Evolutionary conservation across 2,113 vertebrate genomes (phyloP), one percentile per base, ranked within the genome.

Genomic region (Chlorodrepanis virens): DNA sequence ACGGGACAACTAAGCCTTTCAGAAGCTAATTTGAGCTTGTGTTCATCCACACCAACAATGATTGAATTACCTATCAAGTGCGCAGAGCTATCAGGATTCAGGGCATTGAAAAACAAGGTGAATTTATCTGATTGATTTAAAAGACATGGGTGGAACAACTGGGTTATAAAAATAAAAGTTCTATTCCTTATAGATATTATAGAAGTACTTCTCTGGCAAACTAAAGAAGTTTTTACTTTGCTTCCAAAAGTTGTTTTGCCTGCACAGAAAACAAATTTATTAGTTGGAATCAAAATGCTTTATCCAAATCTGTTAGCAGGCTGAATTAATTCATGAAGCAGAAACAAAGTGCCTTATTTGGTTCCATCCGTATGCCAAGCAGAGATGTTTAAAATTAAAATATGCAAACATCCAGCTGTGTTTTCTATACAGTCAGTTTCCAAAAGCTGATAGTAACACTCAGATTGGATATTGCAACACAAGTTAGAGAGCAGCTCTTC

Each of bases 51-150:
- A 97, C 95, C 97, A 94, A 90, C 12, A 88, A 91, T 83, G 98
- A 98, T 98, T 98, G 97, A 97, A 98, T 98, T 98, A 98, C 98
- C 97, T 98, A 98, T 98, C 98, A 40, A 97, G 96, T 98, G 98
- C 97, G 97, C 98, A 16, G 67, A 89, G 97, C 98, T 98, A 98
- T 98, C 98, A 97, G 96, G 97, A 98, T 98, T 98, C 98, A 98
- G 97, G 97, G 92, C 97, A 96, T 28, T 91, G 94, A 96, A 97
- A 97, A 97, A 94, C 93, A 97, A 98, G 97, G 97, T 98, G 97
- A 97, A 98, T 98, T 98, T 98, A 98, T 98, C 98, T 98, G 98
- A 98, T 98, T 98, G 98, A 98, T 98, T 97, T 97, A 95, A 93
- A 94, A 97, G 96, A 97, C 97, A 59, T 8, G 33, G 82, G 74